Conservation (phyloP, 2,113 vertebrate genomes). For the Phalacrocorax carbo region DNA sequence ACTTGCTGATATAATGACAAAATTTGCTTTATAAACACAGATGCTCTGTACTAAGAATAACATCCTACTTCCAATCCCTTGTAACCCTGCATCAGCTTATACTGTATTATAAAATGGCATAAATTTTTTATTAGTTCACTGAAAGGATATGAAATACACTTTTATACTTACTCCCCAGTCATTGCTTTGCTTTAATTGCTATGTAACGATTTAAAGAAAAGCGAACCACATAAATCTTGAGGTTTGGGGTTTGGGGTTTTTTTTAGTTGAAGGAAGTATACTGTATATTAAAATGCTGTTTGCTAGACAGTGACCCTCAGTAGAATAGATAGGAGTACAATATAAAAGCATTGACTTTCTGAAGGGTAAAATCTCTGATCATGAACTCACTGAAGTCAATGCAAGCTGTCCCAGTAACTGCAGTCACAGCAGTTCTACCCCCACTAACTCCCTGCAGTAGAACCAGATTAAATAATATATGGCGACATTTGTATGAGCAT, state of each 20-base stretch:
- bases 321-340: background rate
- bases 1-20: slow-evolving; percentile 66
- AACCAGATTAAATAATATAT: background rate
- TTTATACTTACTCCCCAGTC: slow-evolving; percentile 68
- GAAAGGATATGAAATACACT: slow-evolving; percentile 74
- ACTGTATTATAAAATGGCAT: slow-evolving; percentile 74
- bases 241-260: background rate
- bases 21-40: slow-evolving; percentile 73
- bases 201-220: slow-evolving; percentile 65
- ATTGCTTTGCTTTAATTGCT: slow-evolving; percentile 72
- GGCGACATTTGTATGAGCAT: background rate
- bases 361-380: background rate
- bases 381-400: background rate
- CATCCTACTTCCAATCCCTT: slow-evolving; percentile 51
- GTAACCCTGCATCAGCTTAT: slow-evolving; percentile 69
- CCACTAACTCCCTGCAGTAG: background rate
- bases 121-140: slow-evolving; percentile 77
- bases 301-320: background rate
- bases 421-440: slow-evolving; percentile 12
- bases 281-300: slow-evolving; percentile 45
- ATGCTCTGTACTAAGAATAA: slow-evolving; percentile 74
- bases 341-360: slow-evolving; percentile 27
- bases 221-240: slow-evolving; percentile 60
- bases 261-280: slow-evolving; percentile 52
- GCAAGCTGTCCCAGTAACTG: slow-evolving; percentile 14